Percentiles rank a stretch among this genome's conserved stretches.
Conservation (phyloP, 2,113 vertebrate species). For the Arvicanthis niloticus region DNA sequence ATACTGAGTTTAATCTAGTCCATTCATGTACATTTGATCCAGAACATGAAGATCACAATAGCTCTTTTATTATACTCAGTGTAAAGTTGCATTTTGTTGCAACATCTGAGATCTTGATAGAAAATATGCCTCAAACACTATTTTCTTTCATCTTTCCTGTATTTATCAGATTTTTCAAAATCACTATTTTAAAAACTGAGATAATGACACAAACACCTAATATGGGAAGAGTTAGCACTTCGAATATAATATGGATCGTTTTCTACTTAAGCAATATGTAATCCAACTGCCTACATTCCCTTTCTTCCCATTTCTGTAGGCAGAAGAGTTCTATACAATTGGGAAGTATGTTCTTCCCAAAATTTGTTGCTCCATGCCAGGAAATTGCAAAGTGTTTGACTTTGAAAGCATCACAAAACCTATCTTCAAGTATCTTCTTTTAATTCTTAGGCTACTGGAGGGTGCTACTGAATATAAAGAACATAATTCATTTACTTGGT, state of each 20-base stretch:
- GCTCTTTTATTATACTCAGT: background rate
- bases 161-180: background rate
- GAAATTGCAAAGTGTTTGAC: background rate
- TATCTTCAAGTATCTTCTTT: background rate
- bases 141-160: background rate
- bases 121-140: background rate
- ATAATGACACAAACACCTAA: background rate
- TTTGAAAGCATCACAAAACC: background rate
- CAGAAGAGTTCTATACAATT: background rate
- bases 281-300: rapidly evolving
- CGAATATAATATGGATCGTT: background rate
- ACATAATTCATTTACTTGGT: background rate
- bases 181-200: background rate
- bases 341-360: background rate
- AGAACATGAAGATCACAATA: background rate
- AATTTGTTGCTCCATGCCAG: background rate
- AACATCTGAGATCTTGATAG: background rate
- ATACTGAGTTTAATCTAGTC: background rate
- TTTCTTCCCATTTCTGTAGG: background rate
- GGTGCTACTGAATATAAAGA: background rate
- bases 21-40: background rate
- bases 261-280: rapidly evolving
- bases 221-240: background rate
- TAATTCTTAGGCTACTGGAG: background rate
- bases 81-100: background rate